Percentiles rank a stretch among this genome's conserved stretches.
phyloP scores from a whole-genome alignment of 2,113 vertebrate genomes.

The Cairina moschata region DNA sequence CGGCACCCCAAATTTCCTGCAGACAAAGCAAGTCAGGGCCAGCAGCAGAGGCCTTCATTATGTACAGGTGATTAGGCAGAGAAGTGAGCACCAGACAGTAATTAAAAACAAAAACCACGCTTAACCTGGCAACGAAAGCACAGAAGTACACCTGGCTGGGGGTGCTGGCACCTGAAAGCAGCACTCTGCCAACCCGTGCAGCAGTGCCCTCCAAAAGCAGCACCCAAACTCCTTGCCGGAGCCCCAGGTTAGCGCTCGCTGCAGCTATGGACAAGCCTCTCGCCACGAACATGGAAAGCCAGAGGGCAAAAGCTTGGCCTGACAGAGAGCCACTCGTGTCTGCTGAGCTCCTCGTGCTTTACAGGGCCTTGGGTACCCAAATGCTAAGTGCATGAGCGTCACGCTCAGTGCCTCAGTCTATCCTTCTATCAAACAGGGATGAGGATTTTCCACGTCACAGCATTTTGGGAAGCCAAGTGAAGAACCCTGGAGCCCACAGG shows the following conservation, averaged over 20 bases:
- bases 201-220: background rate
- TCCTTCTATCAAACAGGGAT: background rate
- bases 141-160: background rate
- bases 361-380: fast-evolving
- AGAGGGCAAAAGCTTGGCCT: background rate
- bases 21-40: background rate
- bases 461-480: background rate
- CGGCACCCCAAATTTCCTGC: background rate
- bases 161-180: background rate
- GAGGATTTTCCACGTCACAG: background rate
- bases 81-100: background rate
- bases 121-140: background rate
- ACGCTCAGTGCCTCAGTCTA: background rate
- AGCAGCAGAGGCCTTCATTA: background rate
- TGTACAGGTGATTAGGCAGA: background rate
- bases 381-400: background rate
- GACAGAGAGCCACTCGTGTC: background rate
- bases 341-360: background rate
- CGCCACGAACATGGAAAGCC: fast-evolving
- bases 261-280: background rate
- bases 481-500: background rate
- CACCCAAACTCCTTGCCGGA: background rate
- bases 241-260: fast-evolving
- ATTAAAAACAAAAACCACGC: background rate
- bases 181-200: background rate